Evolutionary conservation across 1,140 invertebrate species (phyloP), one percentile per base, ranked within the genome.

Genomic region (Penaeus indicus): DNA sequence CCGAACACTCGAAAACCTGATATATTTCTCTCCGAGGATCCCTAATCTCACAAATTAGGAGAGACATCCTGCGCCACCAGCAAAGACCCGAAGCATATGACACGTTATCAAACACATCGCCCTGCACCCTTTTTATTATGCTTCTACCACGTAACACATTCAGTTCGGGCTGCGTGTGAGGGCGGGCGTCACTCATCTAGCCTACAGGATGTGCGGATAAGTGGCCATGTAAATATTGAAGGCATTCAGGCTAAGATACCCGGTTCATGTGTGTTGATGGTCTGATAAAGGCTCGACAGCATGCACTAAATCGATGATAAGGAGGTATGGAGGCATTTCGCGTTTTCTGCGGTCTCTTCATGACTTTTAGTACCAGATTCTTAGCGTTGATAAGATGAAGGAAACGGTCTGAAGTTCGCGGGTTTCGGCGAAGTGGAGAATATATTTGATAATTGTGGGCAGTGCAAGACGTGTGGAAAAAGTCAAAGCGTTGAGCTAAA

Each of bases 301-400:
- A 85, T 85, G 84, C 72, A 85, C 84, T 77, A 85, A 85, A 85
- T 75, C 84, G 84, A 85, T 85, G 84, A 85, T 85, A 85, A 85
- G 42, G 84, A 54, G 72, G 84, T 85, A 38, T 61, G 38, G 84
- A 62, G 72, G 47, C 32, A 42, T 61, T 64, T 84, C 82, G 82
- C 21, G 63, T 79, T 78, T 86, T 86, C 61, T 47, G n/a, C 21
- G 22, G 60, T 32, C 62, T 16, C 54, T 63, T 86, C 85, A 47
- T 79, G 61, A 64, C 22, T 67, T 54, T 67, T 86, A 78, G 38
- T 47, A 38, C 32, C 22, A 87, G 62, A 82, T 87, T 81, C 38
- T 61, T 21, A 21, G 42, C 67, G 47, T 81, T 80, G 85, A 81
- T 87, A 69, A 87, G 61, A 47, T 38, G 77, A 54, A 54, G 83